These are phyloP conservation scores for Watsonalla binaria DNA, from an alignment of 2,888 invertebrate genomes.

Conservation along the genomic window DNA sequence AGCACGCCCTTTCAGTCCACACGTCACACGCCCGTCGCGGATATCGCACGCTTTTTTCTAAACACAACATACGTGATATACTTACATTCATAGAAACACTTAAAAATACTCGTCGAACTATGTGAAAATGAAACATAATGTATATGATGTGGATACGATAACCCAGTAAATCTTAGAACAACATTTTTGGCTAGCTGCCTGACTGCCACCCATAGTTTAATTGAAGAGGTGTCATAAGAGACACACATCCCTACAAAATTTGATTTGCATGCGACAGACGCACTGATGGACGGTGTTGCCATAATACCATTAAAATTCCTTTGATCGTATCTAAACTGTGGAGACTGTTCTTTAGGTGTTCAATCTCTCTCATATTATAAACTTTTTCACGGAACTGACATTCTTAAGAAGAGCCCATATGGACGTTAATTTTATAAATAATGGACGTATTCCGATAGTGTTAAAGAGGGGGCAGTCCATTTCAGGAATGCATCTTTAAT, in stretches of 20 bases:
- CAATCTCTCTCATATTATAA: too few relatives aligned
- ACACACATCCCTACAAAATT: neutral
- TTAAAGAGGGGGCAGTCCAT: too few relatives aligned
- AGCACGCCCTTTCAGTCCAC: conserved; percentile 42
- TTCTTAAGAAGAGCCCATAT: too few relatives aligned
- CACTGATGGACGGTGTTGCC: neutral
- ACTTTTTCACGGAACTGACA: too few relatives aligned
- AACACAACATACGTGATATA: neutral
- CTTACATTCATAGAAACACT: neutral
- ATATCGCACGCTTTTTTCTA: conserved; percentile 11
- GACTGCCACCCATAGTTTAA: neutral
- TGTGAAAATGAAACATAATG: neutral
- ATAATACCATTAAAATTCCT: neutral
- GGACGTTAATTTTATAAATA: too few relatives aligned
- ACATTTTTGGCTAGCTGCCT: neutral
- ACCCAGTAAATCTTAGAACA: neutral
- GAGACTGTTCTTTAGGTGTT: too few relatives aligned
- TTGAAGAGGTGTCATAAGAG: conserved; percentile 1
- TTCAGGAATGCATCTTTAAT: too few relatives aligned
- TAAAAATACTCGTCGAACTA: neutral
- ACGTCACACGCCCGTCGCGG: conserved; percentile 29
- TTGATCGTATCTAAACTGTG: neutral
- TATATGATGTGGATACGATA: neutral
- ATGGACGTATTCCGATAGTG: too few relatives aligned
- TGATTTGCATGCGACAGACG: neutral